Conservation (phyloP, 2,888 invertebrate genomes). For the Epinotia bilunana region DNA sequence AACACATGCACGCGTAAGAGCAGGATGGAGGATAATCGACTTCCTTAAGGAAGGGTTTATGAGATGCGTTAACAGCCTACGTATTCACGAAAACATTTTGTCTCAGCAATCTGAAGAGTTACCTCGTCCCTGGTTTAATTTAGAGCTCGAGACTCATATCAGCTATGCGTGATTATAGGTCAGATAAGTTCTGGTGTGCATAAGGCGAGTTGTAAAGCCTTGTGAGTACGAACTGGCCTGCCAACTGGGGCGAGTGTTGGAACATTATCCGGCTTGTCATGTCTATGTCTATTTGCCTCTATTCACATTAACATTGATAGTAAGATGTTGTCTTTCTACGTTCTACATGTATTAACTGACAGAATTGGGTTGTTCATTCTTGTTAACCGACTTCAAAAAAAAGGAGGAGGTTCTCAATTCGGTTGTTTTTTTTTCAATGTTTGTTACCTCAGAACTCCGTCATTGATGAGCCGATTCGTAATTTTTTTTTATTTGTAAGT, state of each 20-base stretch:
- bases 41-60: constrained; percentile 34
- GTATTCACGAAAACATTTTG: background rate
- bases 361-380: too few relatives aligned
- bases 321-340: background rate
- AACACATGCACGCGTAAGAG: background rate
- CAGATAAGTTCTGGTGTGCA: background rate
- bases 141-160: background rate
- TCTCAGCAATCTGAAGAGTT: background rate
- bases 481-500: too few relatives aligned
- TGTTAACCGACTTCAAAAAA: too few relatives aligned
- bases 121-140: background rate
- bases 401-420: too few relatives aligned
- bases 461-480: too few relatives aligned
- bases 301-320: background rate
- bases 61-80: constrained; percentile 26
- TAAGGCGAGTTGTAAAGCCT: background rate
- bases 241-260: constrained; percentile 26
- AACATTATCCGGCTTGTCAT: constrained; percentile 27
- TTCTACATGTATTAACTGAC: background rate
- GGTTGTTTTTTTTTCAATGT: too few relatives aligned
- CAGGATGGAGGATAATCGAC: constrained; percentile 12
- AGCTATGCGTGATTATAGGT: background rate
- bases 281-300: constrained; percentile 6
- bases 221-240: background rate
- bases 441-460: too few relatives aligned